Evolutionary conservation across 2,888 invertebrate genomes (phyloP), one percentile per base, ranked within the genome.

Genomic region (Bugula neritina): DNA sequence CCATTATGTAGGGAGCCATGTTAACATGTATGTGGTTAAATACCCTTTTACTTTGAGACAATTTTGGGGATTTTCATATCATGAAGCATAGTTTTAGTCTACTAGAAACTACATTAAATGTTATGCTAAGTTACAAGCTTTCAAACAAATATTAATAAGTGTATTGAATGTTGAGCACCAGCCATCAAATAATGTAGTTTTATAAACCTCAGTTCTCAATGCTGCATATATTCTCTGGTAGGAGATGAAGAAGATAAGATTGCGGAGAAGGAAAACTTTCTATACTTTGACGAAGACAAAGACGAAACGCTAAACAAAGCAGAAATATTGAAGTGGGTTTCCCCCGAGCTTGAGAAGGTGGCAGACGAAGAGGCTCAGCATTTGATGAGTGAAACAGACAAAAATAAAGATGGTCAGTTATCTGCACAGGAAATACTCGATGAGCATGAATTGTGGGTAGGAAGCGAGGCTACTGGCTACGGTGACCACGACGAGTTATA

Each of bases 291-390:
- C 85, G 86, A 87, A 71, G 89, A 97, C 85, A 85, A 87, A 25
- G 94, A 98, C 86, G 94, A 95, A 0, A 85, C 88, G 75, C 87
- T 98, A 69, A 89, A 90, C 78, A 87, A 88, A 0, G 87, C 87
- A 72, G 98, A 99, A 87, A 89, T 98, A 72, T 86, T 90, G 55
- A 87, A 89, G 0, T 99, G 97, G 98, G 88, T 94, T 75, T 89
- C 94, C 55, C 95, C 95, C 0, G 92, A 78, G 82, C 84, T 72
- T 82, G 91, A 91, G 17, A 92, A 93, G 80, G 91, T 93, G 76
- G 94, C 96, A 0, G 88, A 87, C 31, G 94, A 94, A 78, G 97
- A 97, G 85, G 93, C 93, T 0, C 89, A 90, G 72, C 96, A 97
- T 86, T 86, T 97, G 75, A 91, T 97, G 85, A 69, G 74, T 10